Percentiles rank a stretch among this genome's conserved stretches.
phyloP scores from a whole-genome alignment of 2,113 vertebrate species.

The Phylloscopus trochilus region DNA sequence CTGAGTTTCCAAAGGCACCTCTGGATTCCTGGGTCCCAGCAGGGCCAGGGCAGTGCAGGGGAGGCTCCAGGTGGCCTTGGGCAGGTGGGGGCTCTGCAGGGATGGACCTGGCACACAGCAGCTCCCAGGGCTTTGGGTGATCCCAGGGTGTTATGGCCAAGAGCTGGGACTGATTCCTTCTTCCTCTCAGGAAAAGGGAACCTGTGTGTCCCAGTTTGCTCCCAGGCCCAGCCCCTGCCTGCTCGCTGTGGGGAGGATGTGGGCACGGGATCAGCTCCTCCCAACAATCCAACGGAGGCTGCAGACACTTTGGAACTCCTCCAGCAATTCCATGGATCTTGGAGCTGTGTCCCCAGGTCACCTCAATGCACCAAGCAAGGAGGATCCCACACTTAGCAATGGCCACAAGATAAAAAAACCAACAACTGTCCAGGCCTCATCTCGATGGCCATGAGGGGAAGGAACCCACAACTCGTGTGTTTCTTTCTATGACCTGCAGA shows the following conservation, averaged over 20 bases:
- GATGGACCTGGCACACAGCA: rapidly evolving
- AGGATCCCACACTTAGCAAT: not conserved
- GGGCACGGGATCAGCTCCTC: not conserved
- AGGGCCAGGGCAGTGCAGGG: not conserved
- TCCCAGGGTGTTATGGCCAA: rapidly evolving
- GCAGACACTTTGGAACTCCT: not conserved
- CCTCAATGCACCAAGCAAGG: not conserved
- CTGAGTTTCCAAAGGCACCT: not conserved
- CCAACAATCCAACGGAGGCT: rapidly evolving
- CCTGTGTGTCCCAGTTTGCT: not conserved
- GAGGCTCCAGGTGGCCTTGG: not conserved
- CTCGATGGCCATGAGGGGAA: not conserved
- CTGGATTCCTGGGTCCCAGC: not conserved
- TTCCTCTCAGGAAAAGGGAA: not conserved
- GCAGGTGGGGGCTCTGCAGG: not conserved
- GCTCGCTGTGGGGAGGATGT: rapidly evolving
- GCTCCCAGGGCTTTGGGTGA: not conserved
- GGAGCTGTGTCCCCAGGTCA: rapidly evolving
- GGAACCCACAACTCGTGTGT: not conserved
- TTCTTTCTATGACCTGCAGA: constrained; percentile 31
- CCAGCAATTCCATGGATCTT: not conserved
- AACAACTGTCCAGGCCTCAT: not conserved
- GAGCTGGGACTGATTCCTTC: not conserved
- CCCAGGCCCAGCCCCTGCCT: not conserved
- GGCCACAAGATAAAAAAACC: constrained; percentile 16